Conservation (phyloP, 2,888 invertebrate genomes). For the Elegia similella region DNA sequence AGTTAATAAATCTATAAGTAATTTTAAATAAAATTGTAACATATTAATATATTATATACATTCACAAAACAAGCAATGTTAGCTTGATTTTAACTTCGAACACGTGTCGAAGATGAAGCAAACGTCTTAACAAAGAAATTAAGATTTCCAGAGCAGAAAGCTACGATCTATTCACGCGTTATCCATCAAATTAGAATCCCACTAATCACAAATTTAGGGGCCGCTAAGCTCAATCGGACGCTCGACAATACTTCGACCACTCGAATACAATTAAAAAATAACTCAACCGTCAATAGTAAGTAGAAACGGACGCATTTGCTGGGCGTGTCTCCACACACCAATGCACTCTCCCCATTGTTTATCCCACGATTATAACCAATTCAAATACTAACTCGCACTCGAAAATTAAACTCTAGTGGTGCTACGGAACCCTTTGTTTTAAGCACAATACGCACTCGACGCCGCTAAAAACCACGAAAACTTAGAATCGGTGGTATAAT, state of each 20-base stretch:
- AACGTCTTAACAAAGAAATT: slow-evolving; percentile 7
- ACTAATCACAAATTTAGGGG: slow-evolving; percentile 14
- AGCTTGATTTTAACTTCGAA: not conserved
- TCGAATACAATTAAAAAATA: slow-evolving; percentile 28
- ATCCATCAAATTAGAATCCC: slow-evolving; percentile 16
- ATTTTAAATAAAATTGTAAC: no score
- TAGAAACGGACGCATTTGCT: slow-evolving; percentile 44
- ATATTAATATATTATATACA: no score
- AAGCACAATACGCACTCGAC: slow-evolving; percentile 66
- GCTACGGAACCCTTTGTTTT: slow-evolving; percentile 71
- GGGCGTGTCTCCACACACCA: slow-evolving; percentile 66
- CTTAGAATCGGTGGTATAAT: slow-evolving; percentile 37
- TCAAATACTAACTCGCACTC: slow-evolving; percentile 79
- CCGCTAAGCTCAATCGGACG: not conserved
- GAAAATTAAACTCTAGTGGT: slow-evolving; percentile 77
- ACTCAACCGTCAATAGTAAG: slow-evolving; percentile 31
- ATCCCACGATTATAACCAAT: slow-evolving; percentile 81
- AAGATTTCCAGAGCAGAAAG: slow-evolving; percentile 11
- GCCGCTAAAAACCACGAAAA: slow-evolving; percentile 38
- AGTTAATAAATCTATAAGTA: no score
- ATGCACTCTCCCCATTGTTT: slow-evolving; percentile 72
- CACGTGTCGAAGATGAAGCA: not conserved
- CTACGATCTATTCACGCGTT: slow-evolving; percentile 5
- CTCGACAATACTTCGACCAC: slow-evolving; percentile 18
- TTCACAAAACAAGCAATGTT: no score